Evolutionary conservation across 2,113 vertebrate species (phyloP), one percentile per base, ranked within the genome.

Genomic region (Ceyx cyanopectus): DNA sequence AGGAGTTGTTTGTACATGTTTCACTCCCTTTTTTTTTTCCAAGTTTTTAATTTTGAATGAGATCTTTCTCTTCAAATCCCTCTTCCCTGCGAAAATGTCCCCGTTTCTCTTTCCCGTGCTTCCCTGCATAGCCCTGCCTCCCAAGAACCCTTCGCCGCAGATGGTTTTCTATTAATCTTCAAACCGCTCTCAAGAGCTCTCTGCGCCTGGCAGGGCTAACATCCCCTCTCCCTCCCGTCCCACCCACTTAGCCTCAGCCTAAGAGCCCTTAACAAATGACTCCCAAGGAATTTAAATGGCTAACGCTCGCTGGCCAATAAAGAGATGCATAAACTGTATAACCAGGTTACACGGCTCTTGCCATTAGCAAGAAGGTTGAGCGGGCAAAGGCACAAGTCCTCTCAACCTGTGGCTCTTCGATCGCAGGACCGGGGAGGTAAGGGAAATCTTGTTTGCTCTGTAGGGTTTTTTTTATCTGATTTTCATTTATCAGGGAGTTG

Each of bases 251-350:
- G 90, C 81, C 92, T 95, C 89, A 96, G 90, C 96, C 92, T 94
- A 92, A 96, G 96, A 97, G 96, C 95, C 96, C 97, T 97, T 94
- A 98, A 97, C 97, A 97, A 98, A 98, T 98, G 97, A 96, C 95
- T 98, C 94, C 96, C 96, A 93, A 97, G 97, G 97, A 97, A 97
- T 97, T 97, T 97, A 97, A 97, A 97, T 97, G 96, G 95, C 94
- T 93, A 95, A 95, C 61, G 66, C 95, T 96, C 74, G 75, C 85
- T 97, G 95, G 89, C 98, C 98, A 98, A 98, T 98, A 97, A 97
- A 95, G 92, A 97, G 81, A 87, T 89, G 50, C 67, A 90, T 87
- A 89, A 90, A 70, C 41, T 85, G 62, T 82, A 94, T 89, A 94
- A 96, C 92, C 81, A 85, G 88, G 87, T 90, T 93, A 69, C 83